Base-by-base conservation (phyloP, 2,888 invertebrate genomes). In the Metallyticus violacea region DNA sequence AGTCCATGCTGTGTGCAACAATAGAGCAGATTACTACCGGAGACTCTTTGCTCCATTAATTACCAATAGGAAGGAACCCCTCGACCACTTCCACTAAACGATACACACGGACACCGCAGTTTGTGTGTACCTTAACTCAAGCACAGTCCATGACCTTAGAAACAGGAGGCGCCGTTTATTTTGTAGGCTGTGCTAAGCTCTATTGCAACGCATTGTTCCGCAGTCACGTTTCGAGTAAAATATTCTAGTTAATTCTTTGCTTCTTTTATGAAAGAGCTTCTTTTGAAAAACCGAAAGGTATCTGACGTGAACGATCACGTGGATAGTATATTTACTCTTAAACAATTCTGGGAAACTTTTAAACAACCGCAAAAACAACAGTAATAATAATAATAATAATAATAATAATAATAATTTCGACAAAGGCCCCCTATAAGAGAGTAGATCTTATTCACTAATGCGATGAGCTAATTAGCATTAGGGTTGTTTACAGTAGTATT, bases 31-130 rank as follows among this genome's bases (percentile, higher is more conserved):
- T 62, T 62, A 62, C 40, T 62, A 83, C 26, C 25, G 77, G 27
- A 77, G 29, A 29, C 86, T 83, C 84, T 83, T 79, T 86, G 86
- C 30, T 78, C 85, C 87, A 87, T 87, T 87, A 87, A 87, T 87
- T 87, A 87, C 79, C 87, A 87, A 87, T 87, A 87, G 79, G 85
- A 85, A 87, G 79, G 85, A 85, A 62, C 28, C 76, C 15, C 62
- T 26, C 62, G 26, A 81, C 30, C 81, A 29, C 40, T 62, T 30
- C 6, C 28, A 25, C 28, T 28, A 77, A 27, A 25, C 77, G 83
- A 83, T 83, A 77, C 77, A 77, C 83, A 77, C n/a, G 28, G 29
- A 83, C 83, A 77, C 83, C 77, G 22, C 40, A 40, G 9, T 40
- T 40, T 40, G 40, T 40, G 15, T 40, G 40, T 40, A 40, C 9